These are phyloP conservation scores for Acleris laterana DNA, from an alignment of 2,888 invertebrate species.

Conservation along the genomic window DNA sequence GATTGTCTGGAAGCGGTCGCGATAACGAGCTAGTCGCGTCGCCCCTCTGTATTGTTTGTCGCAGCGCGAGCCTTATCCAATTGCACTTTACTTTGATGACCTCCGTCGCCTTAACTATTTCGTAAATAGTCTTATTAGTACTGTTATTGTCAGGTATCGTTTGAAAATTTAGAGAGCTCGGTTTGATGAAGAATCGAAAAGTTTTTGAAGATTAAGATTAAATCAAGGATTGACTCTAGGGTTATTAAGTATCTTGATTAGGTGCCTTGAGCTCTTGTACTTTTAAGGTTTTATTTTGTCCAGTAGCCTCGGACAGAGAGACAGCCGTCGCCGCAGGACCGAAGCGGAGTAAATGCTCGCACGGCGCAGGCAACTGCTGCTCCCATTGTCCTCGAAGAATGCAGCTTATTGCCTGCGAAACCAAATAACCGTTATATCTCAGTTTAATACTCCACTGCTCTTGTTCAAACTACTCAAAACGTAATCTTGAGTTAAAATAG, in stretches of 20 bases:
- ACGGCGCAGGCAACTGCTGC: conserved; percentile 58
- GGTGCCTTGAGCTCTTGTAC: not conserved
- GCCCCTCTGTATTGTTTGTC: conserved; percentile 48
- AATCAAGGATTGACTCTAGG: not conserved
- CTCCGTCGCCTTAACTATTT: conserved; percentile 28
- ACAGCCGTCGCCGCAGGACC: conserved; percentile 1
- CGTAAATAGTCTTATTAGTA: conserved; percentile 24
- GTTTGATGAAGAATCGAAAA: not conserved
- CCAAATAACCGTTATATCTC: conserved; percentile 77
- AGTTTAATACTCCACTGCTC: conserved; percentile 68
- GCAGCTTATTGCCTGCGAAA: conserved; percentile 75
- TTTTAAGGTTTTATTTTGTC: not conserved
- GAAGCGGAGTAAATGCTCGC: conserved; percentile 38
- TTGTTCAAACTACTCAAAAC: conserved; percentile 54
- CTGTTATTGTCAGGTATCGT: conserved; percentile 16
- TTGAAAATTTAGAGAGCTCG: conserved; percentile 13
- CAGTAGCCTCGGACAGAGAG: not conserved
- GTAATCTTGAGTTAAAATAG: conserved; percentile 48
- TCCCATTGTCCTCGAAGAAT: conserved; percentile 73
- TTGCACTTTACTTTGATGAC: conserved; percentile 45
- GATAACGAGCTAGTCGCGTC: conserved; percentile 59
- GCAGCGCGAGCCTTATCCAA: conserved; percentile 48
- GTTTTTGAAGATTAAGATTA: no score
- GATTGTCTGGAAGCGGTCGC: conserved; percentile 49
- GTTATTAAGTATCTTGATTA: not conserved